Percentiles rank a stretch among this genome's conserved stretches.
Evolutionary conservation across 2,113 vertebrate species (phyloP).

Genomic region (Brachypodius melanocephalos): DNA sequence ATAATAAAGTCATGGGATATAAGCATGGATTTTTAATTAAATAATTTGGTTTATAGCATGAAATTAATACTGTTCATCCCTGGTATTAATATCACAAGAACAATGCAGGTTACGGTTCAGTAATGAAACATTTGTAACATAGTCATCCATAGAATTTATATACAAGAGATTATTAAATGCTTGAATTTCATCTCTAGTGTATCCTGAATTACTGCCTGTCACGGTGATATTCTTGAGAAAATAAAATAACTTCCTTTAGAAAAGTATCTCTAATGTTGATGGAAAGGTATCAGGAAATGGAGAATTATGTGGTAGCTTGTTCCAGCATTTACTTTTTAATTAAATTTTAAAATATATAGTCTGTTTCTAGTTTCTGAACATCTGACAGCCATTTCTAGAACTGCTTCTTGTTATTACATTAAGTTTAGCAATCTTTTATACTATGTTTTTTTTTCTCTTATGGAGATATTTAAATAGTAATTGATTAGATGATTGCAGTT

Average conservation of each 20-base stretch:
- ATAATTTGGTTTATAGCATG: background rate
- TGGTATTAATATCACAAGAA: background rate
- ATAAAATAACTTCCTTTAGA: background rate
- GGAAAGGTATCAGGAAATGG: background rate
- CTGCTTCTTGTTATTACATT: background rate
- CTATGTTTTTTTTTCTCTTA: rapidly evolving
- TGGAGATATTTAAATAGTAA: background rate
- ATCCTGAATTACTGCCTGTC: background rate
- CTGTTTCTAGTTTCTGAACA: background rate
- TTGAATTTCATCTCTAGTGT: background rate
- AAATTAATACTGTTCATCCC: background rate
- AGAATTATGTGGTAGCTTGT: background rate
- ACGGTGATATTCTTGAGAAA: background rate
- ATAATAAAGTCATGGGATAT: background rate
- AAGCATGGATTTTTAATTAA: background rate
- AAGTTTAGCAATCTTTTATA: background rate
- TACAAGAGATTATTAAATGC: background rate
- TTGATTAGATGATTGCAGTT: background rate
- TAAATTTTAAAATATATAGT: background rate
- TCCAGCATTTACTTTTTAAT: background rate
- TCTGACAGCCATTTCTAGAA: background rate
- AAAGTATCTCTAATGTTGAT: background rate
- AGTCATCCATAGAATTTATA: background rate
- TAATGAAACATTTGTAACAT: background rate
- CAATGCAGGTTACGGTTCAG: background rate